A percentile compares a stretch with the other conserved stretches of the same genome.
phyloP scores from a whole-genome alignment of 1,140 invertebrate genomes.

The Eulimnadia texana region DNA sequence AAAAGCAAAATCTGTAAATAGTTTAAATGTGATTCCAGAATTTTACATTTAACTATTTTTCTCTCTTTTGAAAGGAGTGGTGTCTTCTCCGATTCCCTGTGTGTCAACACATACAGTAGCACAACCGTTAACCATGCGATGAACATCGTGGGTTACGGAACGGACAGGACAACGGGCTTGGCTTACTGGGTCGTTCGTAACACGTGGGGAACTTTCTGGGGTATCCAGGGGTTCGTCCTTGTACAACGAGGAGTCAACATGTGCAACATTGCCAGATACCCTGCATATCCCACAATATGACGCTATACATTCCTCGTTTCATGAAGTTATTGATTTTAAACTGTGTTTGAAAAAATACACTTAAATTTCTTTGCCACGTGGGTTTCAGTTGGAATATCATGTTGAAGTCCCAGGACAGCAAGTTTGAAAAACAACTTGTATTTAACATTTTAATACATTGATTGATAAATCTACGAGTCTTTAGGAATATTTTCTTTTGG shows the following conservation, averaged over 20 bases:
- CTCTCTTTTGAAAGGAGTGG: neutral
- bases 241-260: neutral
- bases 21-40: neutral
- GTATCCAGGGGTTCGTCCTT: constrained; percentile 13
- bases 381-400: too few species aligned
- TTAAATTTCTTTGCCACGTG: too few species aligned
- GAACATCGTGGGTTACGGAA: constrained; percentile 2
- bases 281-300: neutral
- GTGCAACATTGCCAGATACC: neutral
- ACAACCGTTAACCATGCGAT: neutral
- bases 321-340: too few species aligned
- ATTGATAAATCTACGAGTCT: too few species aligned
- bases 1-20: too few species aligned
- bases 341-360: too few species aligned
- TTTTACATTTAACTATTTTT: neutral
- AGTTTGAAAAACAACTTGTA: too few species aligned
- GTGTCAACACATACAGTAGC: neutral
- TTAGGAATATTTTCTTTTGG: too few species aligned
- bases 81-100: neutral
- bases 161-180: constrained; percentile 18
- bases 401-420: too few species aligned
- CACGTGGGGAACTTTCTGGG: constrained; percentile 20
- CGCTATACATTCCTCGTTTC: too few species aligned
- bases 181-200: constrained; percentile 22
- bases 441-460: too few species aligned